A percentile compares a stretch with the other conserved stretches of the same genome.
phyloP scores from a whole-genome alignment of 2,888 invertebrate species.

The Balanococcus diminutus region DNA sequence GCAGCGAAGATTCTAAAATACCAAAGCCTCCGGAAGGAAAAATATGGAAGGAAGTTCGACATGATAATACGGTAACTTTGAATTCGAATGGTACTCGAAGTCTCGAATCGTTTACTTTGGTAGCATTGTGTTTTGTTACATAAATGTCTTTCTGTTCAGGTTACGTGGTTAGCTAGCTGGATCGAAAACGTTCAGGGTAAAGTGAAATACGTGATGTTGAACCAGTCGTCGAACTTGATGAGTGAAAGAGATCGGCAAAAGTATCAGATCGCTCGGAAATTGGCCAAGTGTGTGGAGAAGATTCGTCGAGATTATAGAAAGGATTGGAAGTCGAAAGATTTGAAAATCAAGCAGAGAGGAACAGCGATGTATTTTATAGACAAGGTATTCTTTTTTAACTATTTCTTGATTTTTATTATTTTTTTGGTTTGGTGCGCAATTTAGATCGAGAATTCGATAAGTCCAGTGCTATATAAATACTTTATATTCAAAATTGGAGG shows the following conservation, averaged over 20 bases:
- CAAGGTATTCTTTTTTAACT: conserved; percentile 66
- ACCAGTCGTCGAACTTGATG: conserved; percentile 97
- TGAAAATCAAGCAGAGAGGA: conserved; percentile 95
- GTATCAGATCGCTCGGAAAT: conserved; percentile 93
- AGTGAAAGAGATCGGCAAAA: conserved; percentile 99
- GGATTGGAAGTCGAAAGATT: conserved; percentile 98
- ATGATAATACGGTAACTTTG: conserved; percentile 80
- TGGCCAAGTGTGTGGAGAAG: conserved; percentile 89
- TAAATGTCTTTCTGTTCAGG: conserved; percentile 59
- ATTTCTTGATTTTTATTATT: not conserved
- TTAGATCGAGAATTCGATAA: no score
- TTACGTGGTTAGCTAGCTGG: conserved; percentile 98
- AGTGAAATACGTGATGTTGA: conserved; percentile 98
- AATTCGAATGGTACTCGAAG: not conserved
- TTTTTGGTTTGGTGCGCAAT: not conserved
- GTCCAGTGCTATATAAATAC: no score
- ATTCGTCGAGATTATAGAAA: conserved; percentile 84
- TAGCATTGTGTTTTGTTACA: not conserved
- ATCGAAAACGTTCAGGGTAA: conserved; percentile 95
- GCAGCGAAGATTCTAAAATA: conserved; percentile 84
- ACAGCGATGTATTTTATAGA: conserved; percentile 99
- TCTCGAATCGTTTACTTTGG: no score
- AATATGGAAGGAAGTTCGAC: conserved; percentile 95
- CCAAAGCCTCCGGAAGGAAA: conserved; percentile 89
- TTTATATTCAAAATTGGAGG: no score